Evolutionary conservation across 2,113 vertebrate species (phyloP).

Genomic region (Rafetus swinhoei): DNA sequence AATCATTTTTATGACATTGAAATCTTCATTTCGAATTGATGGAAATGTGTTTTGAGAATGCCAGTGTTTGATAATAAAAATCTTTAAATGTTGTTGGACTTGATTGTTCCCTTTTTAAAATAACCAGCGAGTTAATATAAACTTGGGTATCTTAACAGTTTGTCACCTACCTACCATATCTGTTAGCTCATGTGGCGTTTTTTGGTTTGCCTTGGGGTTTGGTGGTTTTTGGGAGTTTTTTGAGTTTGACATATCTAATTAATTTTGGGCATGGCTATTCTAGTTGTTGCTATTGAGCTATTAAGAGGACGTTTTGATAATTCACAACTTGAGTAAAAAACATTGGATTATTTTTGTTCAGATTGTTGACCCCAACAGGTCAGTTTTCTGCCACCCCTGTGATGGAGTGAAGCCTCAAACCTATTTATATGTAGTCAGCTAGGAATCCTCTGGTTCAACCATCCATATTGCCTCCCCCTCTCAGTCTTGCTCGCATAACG

Average conservation of each 20-base stretch:
- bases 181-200: neutral
- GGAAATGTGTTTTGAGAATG: slow-evolving; percentile 52
- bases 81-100: slow-evolving; percentile 54
- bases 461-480: neutral
- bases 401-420: neutral
- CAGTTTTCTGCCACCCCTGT: neutral
- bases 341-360: neutral
- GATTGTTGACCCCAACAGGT: neutral
- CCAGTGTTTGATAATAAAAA: slow-evolving; percentile 77
- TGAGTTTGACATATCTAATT: neutral
- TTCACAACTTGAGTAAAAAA: neutral
- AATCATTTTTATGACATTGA: slow-evolving; percentile 55
- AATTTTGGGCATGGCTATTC: neutral
- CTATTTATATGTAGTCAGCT: neutral
- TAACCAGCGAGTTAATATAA: neutral
- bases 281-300: neutral
- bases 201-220: neutral
- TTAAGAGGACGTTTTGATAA: neutral
- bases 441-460: neutral
- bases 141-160: neutral
- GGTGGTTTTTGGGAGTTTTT: neutral
- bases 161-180: rapidly evolving
- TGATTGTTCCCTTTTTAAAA: slow-evolving; percentile 20
- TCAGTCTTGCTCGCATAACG: neutral
- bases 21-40: slow-evolving; percentile 61